phyloP scores from a whole-genome alignment of 2,113 vertebrate species.

The Notothenia rossii region DNA sequence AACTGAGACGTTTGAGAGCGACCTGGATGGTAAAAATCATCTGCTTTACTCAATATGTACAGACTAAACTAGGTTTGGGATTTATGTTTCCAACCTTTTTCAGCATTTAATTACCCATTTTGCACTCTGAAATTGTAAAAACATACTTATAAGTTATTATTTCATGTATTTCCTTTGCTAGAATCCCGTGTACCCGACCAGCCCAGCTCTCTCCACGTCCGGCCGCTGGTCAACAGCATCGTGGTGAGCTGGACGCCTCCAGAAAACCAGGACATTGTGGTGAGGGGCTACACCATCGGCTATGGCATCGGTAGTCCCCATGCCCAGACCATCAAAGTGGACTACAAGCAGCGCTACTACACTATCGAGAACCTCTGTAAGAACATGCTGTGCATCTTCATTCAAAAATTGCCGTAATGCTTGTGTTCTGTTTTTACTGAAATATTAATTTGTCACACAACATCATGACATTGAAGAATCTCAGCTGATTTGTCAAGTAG shows the following conservation, averaged over 20 bases:
- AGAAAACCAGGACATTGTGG: conserved; percentile 97
- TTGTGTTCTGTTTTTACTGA: not conserved
- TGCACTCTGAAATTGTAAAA: not conserved
- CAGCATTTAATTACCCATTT: not conserved
- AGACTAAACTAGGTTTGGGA: not conserved
- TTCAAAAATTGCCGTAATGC: not conserved
- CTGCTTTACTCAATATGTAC: not conserved
- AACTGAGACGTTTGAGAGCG: conserved; percentile 96
- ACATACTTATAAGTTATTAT: not conserved
- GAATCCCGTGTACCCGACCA: conserved; percentile 94
- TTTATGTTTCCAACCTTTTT: not conserved
- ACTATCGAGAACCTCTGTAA: conserved; percentile 96
- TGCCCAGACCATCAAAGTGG: conserved; percentile 95
- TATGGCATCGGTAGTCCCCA: conserved; percentile 97
- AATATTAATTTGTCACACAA: not conserved
- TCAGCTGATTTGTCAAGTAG: not conserved
- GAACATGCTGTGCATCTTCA: conserved; percentile 30
- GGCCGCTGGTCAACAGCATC: conserved; percentile 94
- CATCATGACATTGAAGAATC: not conserved
- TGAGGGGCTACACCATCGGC: conserved; percentile 94
- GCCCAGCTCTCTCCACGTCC: conserved; percentile 96
- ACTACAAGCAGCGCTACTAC: conserved; percentile 98
- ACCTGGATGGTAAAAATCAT: conserved; percentile 90
- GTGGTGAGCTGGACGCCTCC: conserved; percentile 99
- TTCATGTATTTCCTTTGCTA: conserved; percentile 54